Evolutionary conservation across 2,113 vertebrate genomes (phyloP).

Genomic region (Toxotes chatareus): DNA sequence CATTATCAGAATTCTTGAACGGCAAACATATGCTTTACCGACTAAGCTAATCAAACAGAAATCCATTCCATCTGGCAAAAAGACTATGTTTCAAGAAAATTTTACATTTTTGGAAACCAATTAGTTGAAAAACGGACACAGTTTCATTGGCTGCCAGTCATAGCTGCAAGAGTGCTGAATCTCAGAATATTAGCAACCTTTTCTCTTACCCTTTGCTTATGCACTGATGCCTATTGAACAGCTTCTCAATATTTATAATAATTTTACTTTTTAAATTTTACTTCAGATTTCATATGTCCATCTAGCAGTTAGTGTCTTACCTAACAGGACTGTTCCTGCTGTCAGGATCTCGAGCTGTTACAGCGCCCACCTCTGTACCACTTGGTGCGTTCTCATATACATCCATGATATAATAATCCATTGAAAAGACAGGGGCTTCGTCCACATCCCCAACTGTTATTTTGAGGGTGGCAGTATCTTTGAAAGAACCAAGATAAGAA

Average conservation of each 20-base stretch:
- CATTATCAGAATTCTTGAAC: neutral
- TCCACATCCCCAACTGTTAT: slow-evolving; percentile 96
- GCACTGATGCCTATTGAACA: neutral
- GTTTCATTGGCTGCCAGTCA: slow-evolving; percentile 14
- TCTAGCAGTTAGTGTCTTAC: slow-evolving; percentile 74
- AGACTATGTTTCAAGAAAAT: neutral
- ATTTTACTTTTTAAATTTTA: neutral
- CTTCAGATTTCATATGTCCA: neutral
- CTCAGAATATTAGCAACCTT: slow-evolving; percentile 26
- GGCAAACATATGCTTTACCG: neutral
- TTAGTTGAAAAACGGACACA: slow-evolving; percentile 20
- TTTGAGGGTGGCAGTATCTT: slow-evolving; percentile 92
- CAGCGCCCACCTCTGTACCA: slow-evolving; percentile 90
- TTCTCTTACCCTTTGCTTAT: slow-evolving; percentile 1
- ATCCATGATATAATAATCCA: slow-evolving; percentile 95
- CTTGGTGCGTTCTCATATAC: slow-evolving; percentile 92
- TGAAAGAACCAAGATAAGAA: slow-evolving; percentile 94
- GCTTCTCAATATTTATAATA: neutral
- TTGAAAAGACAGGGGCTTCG: slow-evolving; percentile 92
- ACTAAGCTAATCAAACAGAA: neutral
- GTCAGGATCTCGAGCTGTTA: slow-evolving; percentile 96
- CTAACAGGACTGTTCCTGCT: slow-evolving; percentile 91
- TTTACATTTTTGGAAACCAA: slow-evolving; percentile 5
- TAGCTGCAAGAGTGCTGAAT: slow-evolving; percentile 6
- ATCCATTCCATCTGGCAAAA: slow-evolving; percentile 2